Percentiles rank a stretch among this genome's conserved stretches.
Conservation (phyloP, 2,888 invertebrate genomes). For the Suillia variegata region DNA sequence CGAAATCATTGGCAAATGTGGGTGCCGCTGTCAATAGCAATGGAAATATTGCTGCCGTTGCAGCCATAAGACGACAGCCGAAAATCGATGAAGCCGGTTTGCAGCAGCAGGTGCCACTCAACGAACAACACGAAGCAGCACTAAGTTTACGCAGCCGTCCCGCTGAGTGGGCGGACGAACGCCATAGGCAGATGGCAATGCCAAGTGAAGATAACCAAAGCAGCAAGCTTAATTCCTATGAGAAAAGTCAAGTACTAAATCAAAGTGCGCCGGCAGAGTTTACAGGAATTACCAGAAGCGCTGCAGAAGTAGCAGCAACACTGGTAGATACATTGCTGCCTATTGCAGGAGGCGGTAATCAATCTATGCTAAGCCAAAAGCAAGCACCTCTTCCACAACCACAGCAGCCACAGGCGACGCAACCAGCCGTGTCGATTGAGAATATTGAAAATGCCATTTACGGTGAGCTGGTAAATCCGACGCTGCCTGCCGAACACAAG, state of each 20-base stretch:
- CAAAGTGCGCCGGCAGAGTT: background rate
- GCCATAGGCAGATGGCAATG: background rate
- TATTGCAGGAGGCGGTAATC: slow-evolving; percentile 38
- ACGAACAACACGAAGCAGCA: background rate
- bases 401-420: slow-evolving; percentile 20
- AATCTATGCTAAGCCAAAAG: slow-evolving; percentile 35
- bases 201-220: background rate
- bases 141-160: background rate
- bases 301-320: no score
- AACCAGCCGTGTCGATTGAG: slow-evolving; percentile 53
- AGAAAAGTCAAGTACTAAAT: background rate
- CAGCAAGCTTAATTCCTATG: background rate
- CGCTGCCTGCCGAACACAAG: slow-evolving; percentile 19
- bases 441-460: slow-evolving; percentile 61
- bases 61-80: slow-evolving; percentile 25
- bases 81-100: slow-evolving; percentile 45
- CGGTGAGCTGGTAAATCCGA: slow-evolving; percentile 52
- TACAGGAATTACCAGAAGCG: background rate
- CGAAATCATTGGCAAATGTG: background rate
- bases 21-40: background rate
- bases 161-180: background rate
- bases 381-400: slow-evolving; percentile 30
- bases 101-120: slow-evolving; percentile 32
- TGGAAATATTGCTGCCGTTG: background rate
- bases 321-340: background rate